Conservation (phyloP, 2,797 vertebrate genomes). For the Protosalanx chinensis region DNA sequence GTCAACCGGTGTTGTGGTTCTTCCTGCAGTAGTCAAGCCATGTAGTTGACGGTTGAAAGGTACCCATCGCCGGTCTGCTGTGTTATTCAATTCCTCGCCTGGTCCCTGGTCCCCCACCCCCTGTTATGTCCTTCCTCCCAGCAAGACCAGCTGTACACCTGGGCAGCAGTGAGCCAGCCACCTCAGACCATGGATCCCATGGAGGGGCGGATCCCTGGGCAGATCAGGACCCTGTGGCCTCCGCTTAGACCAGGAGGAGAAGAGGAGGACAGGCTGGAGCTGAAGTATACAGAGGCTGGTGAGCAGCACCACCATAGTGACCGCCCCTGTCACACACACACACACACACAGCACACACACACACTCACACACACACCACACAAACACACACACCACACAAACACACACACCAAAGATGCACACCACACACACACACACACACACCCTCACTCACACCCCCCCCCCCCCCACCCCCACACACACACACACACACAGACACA, state of each 20-base stretch:
- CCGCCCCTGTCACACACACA: background rate
- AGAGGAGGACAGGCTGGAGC: constrained; percentile 58
- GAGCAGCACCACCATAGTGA: constrained; percentile 27
- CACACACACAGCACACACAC: background rate
- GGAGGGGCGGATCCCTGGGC: constrained; percentile 78
- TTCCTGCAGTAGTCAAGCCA: too few species aligned
- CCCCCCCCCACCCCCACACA: too few species aligned
- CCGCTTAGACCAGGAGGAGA: constrained; percentile 66
- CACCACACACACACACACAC: too few species aligned
- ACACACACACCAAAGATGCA: background rate
- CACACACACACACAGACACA: background rate
- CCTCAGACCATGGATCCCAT: constrained; percentile 79
- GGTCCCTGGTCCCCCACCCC: background rate
- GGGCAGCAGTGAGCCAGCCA: constrained; percentile 92
- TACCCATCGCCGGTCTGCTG: too few species aligned
- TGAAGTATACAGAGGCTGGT: constrained; percentile 74
- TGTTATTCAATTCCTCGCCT: background rate
- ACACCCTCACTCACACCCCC: background rate
- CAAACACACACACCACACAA: too few species aligned
- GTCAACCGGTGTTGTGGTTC: too few species aligned
- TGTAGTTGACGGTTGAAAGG: too few species aligned
- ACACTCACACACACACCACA: too few species aligned
- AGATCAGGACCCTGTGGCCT: constrained; percentile 72
- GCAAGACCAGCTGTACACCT: constrained; percentile 94
- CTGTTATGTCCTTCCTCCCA: constrained; percentile 43